A percentile compares a stretch with the other conserved stretches of the same genome.
Conservation (phyloP, 2,113 vertebrate species). For the Sapayoa aenigma region DNA sequence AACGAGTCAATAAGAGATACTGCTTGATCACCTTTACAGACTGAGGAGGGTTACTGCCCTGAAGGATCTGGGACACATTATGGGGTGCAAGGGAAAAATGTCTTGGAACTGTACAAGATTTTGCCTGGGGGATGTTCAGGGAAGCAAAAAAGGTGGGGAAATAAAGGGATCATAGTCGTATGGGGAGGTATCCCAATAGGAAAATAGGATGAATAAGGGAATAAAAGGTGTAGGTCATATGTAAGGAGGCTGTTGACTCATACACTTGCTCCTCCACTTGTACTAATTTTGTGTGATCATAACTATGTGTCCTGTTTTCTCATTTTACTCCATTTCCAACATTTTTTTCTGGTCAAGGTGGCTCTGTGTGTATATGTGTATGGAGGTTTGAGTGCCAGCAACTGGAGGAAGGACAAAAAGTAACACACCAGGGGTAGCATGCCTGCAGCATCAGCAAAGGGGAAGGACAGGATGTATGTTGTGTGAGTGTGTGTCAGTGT, state of each 20-base stretch:
- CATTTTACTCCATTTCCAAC: background rate
- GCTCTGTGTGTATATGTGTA: background rate
- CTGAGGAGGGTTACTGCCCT: background rate
- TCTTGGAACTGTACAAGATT: background rate
- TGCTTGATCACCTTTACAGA: background rate
- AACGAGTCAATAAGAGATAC: background rate
- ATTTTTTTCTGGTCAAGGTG: background rate
- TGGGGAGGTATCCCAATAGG: background rate
- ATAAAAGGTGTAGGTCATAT: background rate
- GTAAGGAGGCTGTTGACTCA: background rate
- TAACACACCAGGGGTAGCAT: accelerated
- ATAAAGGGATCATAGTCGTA: background rate
- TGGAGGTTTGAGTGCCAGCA: background rate
- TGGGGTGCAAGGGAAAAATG: background rate
- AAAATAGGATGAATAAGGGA: background rate
- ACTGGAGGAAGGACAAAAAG: background rate
- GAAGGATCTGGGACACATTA: background rate
- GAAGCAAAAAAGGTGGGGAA: background rate
- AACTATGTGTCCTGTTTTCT: background rate
- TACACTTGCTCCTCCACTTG: accelerated
- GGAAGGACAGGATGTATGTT: accelerated
- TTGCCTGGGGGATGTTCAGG: background rate
- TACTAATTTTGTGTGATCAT: background rate
- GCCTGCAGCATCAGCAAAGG: accelerated
- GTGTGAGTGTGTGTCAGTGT: background rate